Conservation (phyloP, 2,888 invertebrate genomes). For the Pinctada fucata region DNA sequence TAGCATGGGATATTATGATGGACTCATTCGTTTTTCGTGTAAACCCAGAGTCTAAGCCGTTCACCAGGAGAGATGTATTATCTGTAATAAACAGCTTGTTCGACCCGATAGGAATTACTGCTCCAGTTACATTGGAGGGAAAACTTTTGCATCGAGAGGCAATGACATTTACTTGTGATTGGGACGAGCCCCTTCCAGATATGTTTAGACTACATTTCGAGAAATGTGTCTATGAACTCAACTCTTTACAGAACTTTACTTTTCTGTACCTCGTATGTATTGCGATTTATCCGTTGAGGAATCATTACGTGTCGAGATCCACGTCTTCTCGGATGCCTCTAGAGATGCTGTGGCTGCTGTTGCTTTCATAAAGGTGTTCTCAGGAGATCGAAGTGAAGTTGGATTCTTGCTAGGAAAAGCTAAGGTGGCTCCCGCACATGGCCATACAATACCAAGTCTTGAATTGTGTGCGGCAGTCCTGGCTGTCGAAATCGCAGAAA, state of each 20-base stretch:
- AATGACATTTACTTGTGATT: slow-evolving; percentile 5
- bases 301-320: slow-evolving; percentile 18
- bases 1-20: slow-evolving; percentile 17
- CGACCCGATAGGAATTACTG: slow-evolving; percentile 35
- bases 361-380: slow-evolving; percentile 41
- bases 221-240: slow-evolving; percentile 18
- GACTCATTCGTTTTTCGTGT: slow-evolving; percentile 24
- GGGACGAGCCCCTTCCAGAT: slow-evolving; percentile 32
- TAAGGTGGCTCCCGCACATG: slow-evolving; percentile 49
- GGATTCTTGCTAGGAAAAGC: slow-evolving; percentile 54
- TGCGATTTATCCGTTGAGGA: not conserved
- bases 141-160: slow-evolving; percentile 20
- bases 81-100: slow-evolving; percentile 35
- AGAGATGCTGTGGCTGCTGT: slow-evolving; percentile 47
- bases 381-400: slow-evolving; percentile 24
- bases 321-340: slow-evolving; percentile 43
- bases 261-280: slow-evolving; percentile 23
- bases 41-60: slow-evolving; percentile 11
- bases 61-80: slow-evolving; percentile 26
- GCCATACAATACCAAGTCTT: slow-evolving; percentile 51
- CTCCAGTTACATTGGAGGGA: slow-evolving; percentile 27
- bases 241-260: slow-evolving; percentile 5
- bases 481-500: slow-evolving; percentile 42
- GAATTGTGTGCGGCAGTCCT: slow-evolving; percentile 51
- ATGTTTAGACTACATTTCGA: slow-evolving; percentile 4